phyloP scores from a whole-genome alignment of 1,140 invertebrate genomes.

The Maconellicoccus hirsutus region DNA sequence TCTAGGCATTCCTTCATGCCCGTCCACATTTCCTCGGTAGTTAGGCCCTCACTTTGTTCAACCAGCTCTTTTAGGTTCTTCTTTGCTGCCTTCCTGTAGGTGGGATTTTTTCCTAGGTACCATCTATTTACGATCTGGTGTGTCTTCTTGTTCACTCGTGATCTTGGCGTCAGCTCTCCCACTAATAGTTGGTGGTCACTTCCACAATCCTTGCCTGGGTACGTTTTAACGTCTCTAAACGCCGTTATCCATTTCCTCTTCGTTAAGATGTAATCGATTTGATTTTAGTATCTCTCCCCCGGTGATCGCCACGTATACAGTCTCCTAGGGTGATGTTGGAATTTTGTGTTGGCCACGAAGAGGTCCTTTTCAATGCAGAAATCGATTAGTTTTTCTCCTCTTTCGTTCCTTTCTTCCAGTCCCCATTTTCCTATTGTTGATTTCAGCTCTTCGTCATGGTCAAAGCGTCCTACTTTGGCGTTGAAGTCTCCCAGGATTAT shows the following conservation, averaged over 20 bases:
- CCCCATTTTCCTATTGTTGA: constrained; percentile 23
- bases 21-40: neutral
- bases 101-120: neutral
- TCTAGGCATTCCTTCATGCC: neutral
- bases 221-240: constrained; percentile 26
- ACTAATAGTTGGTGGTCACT: constrained; percentile 25
- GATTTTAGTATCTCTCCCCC: constrained; percentile 27
- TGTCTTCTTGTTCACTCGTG: neutral
- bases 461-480: constrained; percentile 5
- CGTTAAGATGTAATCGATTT: constrained; percentile 28
- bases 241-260: constrained; percentile 19
- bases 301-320: constrained; percentile 30
- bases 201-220: constrained; percentile 27
- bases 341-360: constrained; percentile 26
- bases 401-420: constrained; percentile 28
- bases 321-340: constrained; percentile 28
- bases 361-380: constrained; percentile 23
- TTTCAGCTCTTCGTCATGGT: neutral
- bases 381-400: constrained; percentile 24
- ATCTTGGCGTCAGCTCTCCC: neutral
- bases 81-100: neutral
- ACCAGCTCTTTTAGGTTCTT: neutral
- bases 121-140: neutral
- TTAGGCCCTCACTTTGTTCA: neutral
- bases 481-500: constrained; percentile 15